Conservation (phyloP, 2,797 vertebrate genomes). For the Trachurus trachurus region DNA sequence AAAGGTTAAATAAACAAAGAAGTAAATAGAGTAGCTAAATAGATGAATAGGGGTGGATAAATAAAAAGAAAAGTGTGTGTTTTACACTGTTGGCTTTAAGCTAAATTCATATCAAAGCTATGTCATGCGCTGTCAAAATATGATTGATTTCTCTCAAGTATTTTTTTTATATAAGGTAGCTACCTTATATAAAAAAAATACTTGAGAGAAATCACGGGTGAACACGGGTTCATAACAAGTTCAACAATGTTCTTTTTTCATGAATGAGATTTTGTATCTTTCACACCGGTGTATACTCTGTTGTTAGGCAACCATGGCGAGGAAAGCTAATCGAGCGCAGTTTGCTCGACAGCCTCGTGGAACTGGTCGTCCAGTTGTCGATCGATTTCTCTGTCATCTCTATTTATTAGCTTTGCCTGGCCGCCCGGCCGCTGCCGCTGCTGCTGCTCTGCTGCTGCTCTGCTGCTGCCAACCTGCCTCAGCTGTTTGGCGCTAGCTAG, state of each 20-base stretch:
- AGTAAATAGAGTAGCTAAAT: no score
- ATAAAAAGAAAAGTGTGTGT: no score
- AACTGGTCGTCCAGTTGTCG: rapidly evolving
- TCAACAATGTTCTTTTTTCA: background rate
- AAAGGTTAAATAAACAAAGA: no score
- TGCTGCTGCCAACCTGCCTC: conserved; percentile 31
- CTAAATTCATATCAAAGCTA: background rate
- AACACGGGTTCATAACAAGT: no score
- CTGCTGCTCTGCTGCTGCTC: conserved; percentile 25
- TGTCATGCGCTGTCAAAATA: background rate
- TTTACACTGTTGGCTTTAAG: background rate
- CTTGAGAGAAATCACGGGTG: no score
- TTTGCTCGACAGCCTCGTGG: rapidly evolving
- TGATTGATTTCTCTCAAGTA: no score
- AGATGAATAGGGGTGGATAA: no score
- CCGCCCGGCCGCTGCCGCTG: conserved; percentile 6
- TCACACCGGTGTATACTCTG: background rate
- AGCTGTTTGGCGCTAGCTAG: conserved; percentile 37
- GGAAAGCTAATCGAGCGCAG: conserved; percentile 59
- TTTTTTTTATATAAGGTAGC: no score
- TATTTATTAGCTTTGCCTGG: conserved; percentile 66
- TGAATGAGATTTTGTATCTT: background rate
- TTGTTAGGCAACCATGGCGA: conserved; percentile 53
- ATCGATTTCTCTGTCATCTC: conserved; percentile 68
- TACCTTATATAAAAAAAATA: no score